A percentile compares a stretch with the other conserved stretches of the same genome.
These are phyloP conservation scores for Nymphalis polychloros DNA, from an alignment of 2,888 invertebrate species.

Conservation along the genomic window DNA sequence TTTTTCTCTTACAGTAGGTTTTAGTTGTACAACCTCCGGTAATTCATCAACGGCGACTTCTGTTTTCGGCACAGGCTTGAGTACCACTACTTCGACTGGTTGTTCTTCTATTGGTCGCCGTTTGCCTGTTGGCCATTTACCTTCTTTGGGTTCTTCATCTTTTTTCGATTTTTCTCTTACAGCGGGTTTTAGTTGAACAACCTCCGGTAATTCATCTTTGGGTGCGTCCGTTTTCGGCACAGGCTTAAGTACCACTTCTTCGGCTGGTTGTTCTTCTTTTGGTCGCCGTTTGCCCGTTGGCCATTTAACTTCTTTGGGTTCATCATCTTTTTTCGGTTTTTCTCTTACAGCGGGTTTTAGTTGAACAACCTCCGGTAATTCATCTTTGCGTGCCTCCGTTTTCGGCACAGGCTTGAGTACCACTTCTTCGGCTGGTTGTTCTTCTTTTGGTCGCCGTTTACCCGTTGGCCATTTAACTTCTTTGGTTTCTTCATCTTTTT, in stretches of 20 bases:
- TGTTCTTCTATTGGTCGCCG: constrained; percentile 56
- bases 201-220: constrained; percentile 55
- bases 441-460: constrained; percentile 46
- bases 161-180: constrained; percentile 55
- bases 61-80: constrained; percentile 68
- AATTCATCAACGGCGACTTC: constrained; percentile 55
- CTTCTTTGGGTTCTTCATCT: neutral
- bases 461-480: constrained; percentile 51
- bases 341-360: constrained; percentile 49
- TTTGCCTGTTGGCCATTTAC: constrained; percentile 47
- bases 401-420: constrained; percentile 66
- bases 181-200: constrained; percentile 48
- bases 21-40: constrained; percentile 38
- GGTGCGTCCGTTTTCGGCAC: constrained; percentile 53
- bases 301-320: constrained; percentile 46
- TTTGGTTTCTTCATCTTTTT: constrained; percentile 51
- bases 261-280: constrained; percentile 53
- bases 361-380: constrained; percentile 56
- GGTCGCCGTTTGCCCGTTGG: constrained; percentile 53
- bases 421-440: constrained; percentile 69
- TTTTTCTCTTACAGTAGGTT: too few species aligned
- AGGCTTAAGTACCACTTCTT: constrained; percentile 75
- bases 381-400: constrained; percentile 52
- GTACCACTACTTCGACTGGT: constrained; percentile 58
- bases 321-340: constrained; percentile 51